These are phyloP conservation scores for Norana najaformis DNA, from an alignment of 2,888 invertebrate species.

Conservation along the genomic window DNA sequence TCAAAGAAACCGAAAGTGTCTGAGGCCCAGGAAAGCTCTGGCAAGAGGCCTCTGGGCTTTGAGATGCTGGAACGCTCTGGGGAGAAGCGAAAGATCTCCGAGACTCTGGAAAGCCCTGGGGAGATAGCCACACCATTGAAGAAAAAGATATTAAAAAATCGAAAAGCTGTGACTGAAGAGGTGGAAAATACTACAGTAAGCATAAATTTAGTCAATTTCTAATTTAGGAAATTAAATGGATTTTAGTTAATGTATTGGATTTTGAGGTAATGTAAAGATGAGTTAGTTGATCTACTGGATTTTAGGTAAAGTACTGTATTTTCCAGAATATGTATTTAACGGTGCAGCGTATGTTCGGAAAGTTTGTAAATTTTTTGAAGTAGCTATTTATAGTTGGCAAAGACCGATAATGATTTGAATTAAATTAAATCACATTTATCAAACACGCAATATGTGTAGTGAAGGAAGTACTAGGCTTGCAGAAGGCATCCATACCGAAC, in stretches of 20 bases:
- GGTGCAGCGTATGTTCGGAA: too few relatives aligned
- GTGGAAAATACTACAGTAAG: neutral
- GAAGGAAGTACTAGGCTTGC: too few relatives aligned
- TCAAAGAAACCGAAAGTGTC: neutral
- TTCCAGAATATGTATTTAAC: too few relatives aligned
- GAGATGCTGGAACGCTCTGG: neutral
- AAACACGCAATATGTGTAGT: too few relatives aligned
- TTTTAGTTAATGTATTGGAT: neutral
- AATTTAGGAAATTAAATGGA: neutral
- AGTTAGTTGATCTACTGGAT: too few relatives aligned
- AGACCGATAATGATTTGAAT: too few relatives aligned
- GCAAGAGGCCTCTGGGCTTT: neutral
- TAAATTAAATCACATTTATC: too few relatives aligned
- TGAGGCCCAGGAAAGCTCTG: neutral
- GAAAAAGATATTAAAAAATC: conserved; percentile 20
- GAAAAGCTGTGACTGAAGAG: neutral
- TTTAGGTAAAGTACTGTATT: too few relatives aligned
- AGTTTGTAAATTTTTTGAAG: too few relatives aligned
- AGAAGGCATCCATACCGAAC: too few relatives aligned
- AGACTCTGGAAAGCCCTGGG: neutral
- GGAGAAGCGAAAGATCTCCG: neutral
- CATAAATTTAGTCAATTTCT: neutral
- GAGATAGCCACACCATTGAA: neutral
- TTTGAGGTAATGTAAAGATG: neutral
- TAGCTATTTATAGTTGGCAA: too few relatives aligned